Conservation (phyloP, 2,797 vertebrate genomes). For the Paratrypauchen microcephalus region DNA sequence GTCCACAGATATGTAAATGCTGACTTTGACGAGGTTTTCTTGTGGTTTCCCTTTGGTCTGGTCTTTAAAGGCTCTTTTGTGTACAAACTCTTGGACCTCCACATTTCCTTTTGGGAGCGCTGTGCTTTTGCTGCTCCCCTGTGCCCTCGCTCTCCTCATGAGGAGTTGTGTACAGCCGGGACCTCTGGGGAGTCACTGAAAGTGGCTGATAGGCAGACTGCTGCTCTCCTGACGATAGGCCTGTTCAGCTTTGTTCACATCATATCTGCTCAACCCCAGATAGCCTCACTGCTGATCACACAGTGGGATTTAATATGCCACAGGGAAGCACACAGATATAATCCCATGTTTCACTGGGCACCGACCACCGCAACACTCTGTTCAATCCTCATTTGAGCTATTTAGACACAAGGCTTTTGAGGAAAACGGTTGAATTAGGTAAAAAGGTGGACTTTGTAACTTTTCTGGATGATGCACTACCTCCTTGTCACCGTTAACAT, state of each 20-base stretch:
- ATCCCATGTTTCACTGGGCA: constrained; percentile 55
- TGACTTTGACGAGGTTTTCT: constrained; percentile 24
- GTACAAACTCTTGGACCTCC: constrained; percentile 38
- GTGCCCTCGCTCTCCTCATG: constrained; percentile 55
- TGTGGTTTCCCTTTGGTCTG: constrained; percentile 25
- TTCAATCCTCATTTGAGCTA: constrained; percentile 26
- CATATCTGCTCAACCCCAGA: constrained; percentile 60
- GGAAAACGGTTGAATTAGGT: background rate
- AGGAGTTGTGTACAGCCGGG: constrained; percentile 46
- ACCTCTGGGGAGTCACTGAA: constrained; percentile 67
- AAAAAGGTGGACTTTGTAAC: too few species aligned
- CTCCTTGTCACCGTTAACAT: background rate
- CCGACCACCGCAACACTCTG: constrained; percentile 18
- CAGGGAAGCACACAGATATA: constrained; percentile 44
- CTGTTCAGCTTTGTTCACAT: constrained; percentile 63
- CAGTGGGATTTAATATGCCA: constrained; percentile 55
- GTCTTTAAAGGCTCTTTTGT: constrained; percentile 22
- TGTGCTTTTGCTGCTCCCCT: constrained; percentile 44
- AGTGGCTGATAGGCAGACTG: constrained; percentile 64
- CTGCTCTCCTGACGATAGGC: constrained; percentile 60
- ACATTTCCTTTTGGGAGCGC: constrained; percentile 46
- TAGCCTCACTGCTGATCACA: constrained; percentile 69
- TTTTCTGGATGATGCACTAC: too few species aligned
- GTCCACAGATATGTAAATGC: constrained; percentile 53
- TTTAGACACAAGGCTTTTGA: constrained; percentile 8